These are phyloP conservation scores for Drosophila fulvimacula DNA, from an alignment of 2,888 invertebrate genomes.

Conservation along the genomic window DNA sequence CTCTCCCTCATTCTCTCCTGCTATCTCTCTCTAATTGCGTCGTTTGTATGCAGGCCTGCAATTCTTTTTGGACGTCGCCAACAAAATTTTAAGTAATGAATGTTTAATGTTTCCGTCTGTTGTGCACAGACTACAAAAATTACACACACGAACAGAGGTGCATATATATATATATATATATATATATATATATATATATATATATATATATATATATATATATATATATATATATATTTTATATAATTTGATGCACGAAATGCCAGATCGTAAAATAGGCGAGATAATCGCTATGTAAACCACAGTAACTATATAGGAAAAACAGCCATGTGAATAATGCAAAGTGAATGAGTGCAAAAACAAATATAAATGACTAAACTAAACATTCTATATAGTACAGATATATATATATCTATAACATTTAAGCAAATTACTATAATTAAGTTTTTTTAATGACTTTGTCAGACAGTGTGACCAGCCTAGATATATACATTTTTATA, in stretches of 20 bases:
- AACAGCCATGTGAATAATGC: constrained; percentile 22
- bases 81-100: constrained; percentile 76
- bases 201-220: background rate
- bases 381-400: background rate
- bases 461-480: constrained; percentile 8
- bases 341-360: background rate
- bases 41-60: constrained; percentile 68
- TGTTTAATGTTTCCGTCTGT: constrained; percentile 75
- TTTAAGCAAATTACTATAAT: background rate
- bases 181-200: constrained; percentile 32
- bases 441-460: constrained; percentile 5
- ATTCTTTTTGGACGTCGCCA: constrained; percentile 51
- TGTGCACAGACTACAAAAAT: constrained; percentile 34
- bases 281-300: constrained; percentile 31
- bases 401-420: background rate
- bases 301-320: constrained; percentile 16
- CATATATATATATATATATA: background rate
- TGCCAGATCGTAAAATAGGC: constrained; percentile 47
- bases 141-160: constrained; percentile 9
- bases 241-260: constrained; percentile 59
- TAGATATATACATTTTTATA: background rate
- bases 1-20: background rate
- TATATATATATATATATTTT: constrained; percentile 32
- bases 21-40: constrained; percentile 55
- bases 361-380: constrained; percentile 3